Evolutionary conservation across 2,113 vertebrate species (phyloP).

Genomic region (Apteryx owenii): DNA sequence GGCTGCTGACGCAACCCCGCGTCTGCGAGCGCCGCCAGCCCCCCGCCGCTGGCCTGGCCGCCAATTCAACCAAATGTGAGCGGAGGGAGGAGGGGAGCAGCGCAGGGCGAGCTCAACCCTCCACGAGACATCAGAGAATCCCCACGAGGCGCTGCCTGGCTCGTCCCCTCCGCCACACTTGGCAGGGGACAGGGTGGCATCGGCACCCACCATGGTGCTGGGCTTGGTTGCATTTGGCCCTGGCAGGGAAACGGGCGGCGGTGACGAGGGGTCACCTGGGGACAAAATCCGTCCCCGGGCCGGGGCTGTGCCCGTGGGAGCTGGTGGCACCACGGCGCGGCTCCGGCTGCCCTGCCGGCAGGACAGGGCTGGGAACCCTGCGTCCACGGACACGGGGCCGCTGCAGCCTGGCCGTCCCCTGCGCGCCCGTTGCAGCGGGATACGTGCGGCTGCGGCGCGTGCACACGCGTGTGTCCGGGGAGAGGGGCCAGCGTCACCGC

Average conservation of each 20-base stretch:
- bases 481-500: too few species aligned
- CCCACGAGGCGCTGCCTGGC: too few species aligned
- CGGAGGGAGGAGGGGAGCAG: not conserved
- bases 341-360: not conserved
- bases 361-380: fast-evolving
- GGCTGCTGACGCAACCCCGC: not conserved
- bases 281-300: not conserved
- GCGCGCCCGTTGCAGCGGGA: not conserved
- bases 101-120: not conserved
- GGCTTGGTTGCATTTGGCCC: too few species aligned
- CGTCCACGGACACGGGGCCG: not conserved
- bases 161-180: fast-evolving
- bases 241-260: not conserved
- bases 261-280: not conserved
- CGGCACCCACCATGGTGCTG: not conserved
- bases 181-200: not conserved
- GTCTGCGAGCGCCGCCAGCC: not conserved
- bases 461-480: not conserved
- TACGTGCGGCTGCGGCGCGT: not conserved
- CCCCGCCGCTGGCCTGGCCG: not conserved
- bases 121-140: too few species aligned
- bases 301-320: not conserved
- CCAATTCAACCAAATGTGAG: not conserved
- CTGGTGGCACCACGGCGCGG: not conserved
- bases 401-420: too few species aligned